Evolutionary conservation across 2,797 vertebrate genomes (phyloP), one percentile per base, ranked within the genome.

Genomic region (Chromobotia macracanthus): DNA sequence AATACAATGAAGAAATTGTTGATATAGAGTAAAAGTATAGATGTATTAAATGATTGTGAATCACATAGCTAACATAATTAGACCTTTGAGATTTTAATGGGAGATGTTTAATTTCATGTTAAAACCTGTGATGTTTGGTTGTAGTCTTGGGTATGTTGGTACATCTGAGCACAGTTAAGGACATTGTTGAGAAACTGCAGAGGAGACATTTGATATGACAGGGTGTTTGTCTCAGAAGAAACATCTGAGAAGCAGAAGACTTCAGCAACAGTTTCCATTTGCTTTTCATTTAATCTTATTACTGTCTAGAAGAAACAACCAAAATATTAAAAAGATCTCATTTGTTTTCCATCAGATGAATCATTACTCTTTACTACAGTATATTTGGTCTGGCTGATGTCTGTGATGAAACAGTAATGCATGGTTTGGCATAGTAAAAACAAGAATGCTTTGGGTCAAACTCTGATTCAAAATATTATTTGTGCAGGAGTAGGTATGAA

Each of bases 381-480:
- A 58, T 72, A 67, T 77, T 72, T 55, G 50, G 15, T 66, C 53
- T 77, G 25, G 38, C 44, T 48, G 25, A 48, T 61, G 44, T 73
- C 60, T 68, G 56, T 72, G 28, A 74, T 60, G 19, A 44, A 68
- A 51, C 55, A 53, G 61, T 61, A 51, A 58, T 61, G 58, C 44
- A 68, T 73, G 68, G 31, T 75, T 80, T 77, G 69, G 69, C 51
- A 66, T 10, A 44, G 5, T 68, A 11, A 41, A 56, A 53, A 53
- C 44, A 21, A 31, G 18, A 41, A 81, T 25, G n/a, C 51, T 16
- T 72, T 44, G 38, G 64, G 31, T 18, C 41, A 44, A 46, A 38
- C 50, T 65, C 13, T 63, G 44, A 25, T 72, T 79, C 35, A n/a
- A 75, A 79, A 72, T 56, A 71, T 56, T 72, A 53, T 79, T 82